Conservation (phyloP, 2,888 invertebrate genomes). For the Deladenus siricidicola region DNA sequence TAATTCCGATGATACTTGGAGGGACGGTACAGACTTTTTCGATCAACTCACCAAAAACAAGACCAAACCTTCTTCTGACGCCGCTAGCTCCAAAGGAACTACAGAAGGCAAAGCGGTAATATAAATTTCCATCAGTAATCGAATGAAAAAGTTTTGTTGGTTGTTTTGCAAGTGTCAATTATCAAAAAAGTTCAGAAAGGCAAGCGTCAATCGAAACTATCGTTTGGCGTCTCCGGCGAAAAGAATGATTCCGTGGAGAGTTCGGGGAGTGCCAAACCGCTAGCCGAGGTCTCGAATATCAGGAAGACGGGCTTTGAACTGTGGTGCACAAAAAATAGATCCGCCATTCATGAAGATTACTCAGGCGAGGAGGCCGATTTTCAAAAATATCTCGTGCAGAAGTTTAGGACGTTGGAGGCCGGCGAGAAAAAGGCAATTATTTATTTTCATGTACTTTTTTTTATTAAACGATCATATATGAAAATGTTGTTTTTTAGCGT, state of each 20-base stretch:
- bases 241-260: neutral
- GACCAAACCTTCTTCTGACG: neutral
- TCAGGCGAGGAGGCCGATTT: neutral
- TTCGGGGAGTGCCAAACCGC: neutral
- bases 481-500: too few relatives aligned
- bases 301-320: conserved; percentile 6
- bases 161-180: too few relatives aligned
- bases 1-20: neutral
- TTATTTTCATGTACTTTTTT: too few relatives aligned
- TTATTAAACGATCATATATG: too few relatives aligned
- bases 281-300: neutral
- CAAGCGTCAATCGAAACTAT: neutral
- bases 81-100: too few relatives aligned
- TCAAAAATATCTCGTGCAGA: neutral
- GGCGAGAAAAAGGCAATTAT: conserved; percentile 10
- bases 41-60: neutral
- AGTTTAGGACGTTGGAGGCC: conserved; percentile 2
- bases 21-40: neutral
- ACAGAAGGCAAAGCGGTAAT: neutral
- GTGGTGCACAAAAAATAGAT: conserved; percentile 1
- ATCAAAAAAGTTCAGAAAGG: neutral
- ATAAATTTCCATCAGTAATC: too few relatives aligned
- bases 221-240: too few relatives aligned
- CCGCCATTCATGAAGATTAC: neutral
- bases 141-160: too few relatives aligned